Evolutionary conservation across 2,797 vertebrate genomes (phyloP), one percentile per base, ranked within the genome.

Genomic region (Apogon talboti): DNA sequence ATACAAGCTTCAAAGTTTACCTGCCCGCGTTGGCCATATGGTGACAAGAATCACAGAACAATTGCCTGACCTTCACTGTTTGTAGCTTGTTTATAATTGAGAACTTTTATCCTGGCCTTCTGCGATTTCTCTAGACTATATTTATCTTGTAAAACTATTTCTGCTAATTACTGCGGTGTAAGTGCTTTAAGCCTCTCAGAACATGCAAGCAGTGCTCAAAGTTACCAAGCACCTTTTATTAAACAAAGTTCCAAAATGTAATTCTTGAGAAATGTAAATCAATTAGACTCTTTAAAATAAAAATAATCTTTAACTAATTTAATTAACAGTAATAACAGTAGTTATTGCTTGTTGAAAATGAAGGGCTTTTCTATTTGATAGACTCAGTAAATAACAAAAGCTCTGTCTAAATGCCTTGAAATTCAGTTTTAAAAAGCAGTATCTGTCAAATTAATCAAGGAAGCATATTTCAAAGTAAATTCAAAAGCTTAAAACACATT

Each of bases 21-120:
- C 37, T 47, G 12, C 28, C 44, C 47, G 51, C 45, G 51, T 63
- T 35, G 10, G 40, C 52, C 74, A 74, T 56, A 74, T 63, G 61
- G 65, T 54, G 55, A 33, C 12, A 24, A 47, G 15, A 55, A 40
- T 7, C 37, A 11, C 4, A 10, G 43, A 18, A 52, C 8, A 40
- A 47, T 37, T 11, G 5, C 42, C 47, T 41, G 61, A 63, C 70
- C 74, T 66, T 63, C 61, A 35, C 19, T 24, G 47, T 62, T 40
- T 46, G 14, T 7, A 3, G 46, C 37, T 64, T 59, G 50, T 63
- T 68, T 43, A 2, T 40, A n/a, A 46, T 41, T 24, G 53, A 14
- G 3, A 47, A 15, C 16, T 51, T 50, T 70, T 16, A 30, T 6
- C 12, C 12, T 46, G 51, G 42, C 45, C 18, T 46, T 59, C 19